Evolutionary conservation across 1,140 invertebrate species (phyloP), one percentile per base, ranked within the genome.

Genomic region (Tachypleus tridentatus): DNA sequence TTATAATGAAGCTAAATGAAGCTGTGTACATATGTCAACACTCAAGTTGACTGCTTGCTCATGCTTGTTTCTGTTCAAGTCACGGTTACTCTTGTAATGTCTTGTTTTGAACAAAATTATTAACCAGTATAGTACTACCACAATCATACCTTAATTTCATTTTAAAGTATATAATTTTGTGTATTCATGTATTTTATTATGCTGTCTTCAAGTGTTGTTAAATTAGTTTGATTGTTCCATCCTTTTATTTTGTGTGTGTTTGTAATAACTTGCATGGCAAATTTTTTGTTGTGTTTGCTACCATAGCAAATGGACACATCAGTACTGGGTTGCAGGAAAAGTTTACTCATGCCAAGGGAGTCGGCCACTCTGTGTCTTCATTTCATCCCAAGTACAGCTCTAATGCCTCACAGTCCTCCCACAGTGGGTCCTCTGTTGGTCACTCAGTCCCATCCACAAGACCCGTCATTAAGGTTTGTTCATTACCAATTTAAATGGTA

Each of bases 241-340:
- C 64, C 67, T 70, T 70, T 64, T 71, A 47, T 61, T 63, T 68
- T 60, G 58, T 72, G 70, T 60, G 57, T 53, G 69, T 64, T 61
- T 52, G 47, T 56, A 64, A 48, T 58, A 63, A 64, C 63, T 70
- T 51, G 65, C 58, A 68, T 69, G 64, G 57, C 62, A 62, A 49
- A 60, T 57, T 52, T 56, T 58, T 63, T 49, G 66, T 58, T 69
- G 65, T 62, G 62, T 68, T 67, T 50, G 61, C 56, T 70, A 74
- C 29, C 29, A 74, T 85, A 97, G 95, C 94, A 81, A 98, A 97
- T 83, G 96, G 96, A 84, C 87, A 94, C 81, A 98, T 95, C 77
- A 98, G 98, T 84, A 92, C 97, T 80, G 96, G 98, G 82, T 86
- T 98, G 75, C 85, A 95, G 72, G 95, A 98, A 81, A 92, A 97